Percentiles rank a stretch among this genome's conserved stretches.
These are phyloP conservation scores for Ctenomys sociabilis DNA, from an alignment of 2,113 vertebrate species.

Conservation along the genomic window DNA sequence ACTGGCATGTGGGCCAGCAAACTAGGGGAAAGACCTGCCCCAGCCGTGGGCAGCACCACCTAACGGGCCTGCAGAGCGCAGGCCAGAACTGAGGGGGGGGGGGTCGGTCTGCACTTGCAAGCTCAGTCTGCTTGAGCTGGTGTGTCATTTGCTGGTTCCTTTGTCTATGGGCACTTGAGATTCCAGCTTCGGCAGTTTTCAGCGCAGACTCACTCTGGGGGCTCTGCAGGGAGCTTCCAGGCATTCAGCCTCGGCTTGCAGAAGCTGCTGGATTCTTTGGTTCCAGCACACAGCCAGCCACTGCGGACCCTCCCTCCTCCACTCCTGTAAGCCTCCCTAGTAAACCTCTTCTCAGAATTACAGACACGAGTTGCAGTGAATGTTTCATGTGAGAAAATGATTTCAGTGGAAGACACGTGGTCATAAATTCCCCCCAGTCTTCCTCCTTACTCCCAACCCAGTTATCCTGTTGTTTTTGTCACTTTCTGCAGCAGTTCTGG, in stretches of 20 bases:
- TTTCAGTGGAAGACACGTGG: background rate
- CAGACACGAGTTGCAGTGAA: background rate
- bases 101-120: background rate
- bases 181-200: background rate
- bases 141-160: background rate
- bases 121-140: background rate
- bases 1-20: background rate
- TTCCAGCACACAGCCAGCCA: background rate
- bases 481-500: background rate
- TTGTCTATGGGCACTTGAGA: background rate
- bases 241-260: background rate
- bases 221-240: background rate
- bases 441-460: background rate
- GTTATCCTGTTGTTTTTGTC: background rate
- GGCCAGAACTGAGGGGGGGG: background rate
- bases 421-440: background rate
- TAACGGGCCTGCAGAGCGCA: background rate
- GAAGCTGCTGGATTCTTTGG: background rate
- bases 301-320: background rate
- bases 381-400: background rate
- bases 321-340: background rate
- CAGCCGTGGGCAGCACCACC: background rate
- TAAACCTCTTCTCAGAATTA: background rate
- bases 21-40: background rate
- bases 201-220: background rate